Conservation (phyloP, 2,888 invertebrate genomes). For the Pyrocoelia pectoralis region DNA sequence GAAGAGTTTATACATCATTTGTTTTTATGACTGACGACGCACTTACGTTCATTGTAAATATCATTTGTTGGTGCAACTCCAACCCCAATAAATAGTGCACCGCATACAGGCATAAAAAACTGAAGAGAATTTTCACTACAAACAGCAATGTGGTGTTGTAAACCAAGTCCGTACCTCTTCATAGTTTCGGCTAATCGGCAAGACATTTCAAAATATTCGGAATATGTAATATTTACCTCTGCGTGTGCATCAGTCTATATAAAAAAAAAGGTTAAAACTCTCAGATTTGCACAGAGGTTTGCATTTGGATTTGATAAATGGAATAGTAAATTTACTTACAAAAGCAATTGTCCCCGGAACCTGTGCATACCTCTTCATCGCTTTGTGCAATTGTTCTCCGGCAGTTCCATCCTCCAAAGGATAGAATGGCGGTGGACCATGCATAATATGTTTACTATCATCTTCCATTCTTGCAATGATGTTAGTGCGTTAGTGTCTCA, state of each 20-base stretch:
- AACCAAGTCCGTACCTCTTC: slow-evolving; percentile 35
- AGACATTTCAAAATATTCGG: neutral
- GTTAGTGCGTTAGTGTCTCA: too few relatives aligned
- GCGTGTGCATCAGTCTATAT: slow-evolving; percentile 4
- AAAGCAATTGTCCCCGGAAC: slow-evolving; percentile 2
- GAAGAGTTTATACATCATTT: neutral
- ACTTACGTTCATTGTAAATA: slow-evolving; percentile 37
- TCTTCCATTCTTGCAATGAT: neutral
- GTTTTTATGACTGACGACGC: too few relatives aligned
- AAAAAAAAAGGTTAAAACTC: neutral
- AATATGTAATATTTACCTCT: neutral
- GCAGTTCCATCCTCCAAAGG: neutral
- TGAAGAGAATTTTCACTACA: slow-evolving; percentile 46
- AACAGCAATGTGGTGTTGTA: slow-evolving; percentile 38
- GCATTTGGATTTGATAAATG: too few relatives aligned
- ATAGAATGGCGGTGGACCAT: neutral
- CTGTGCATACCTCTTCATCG: neutral
- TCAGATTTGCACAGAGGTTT: too few relatives aligned
- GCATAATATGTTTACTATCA: neutral
- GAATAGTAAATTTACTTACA: too few relatives aligned
- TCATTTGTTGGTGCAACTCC: slow-evolving; percentile 44
- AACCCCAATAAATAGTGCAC: slow-evolving; percentile 42
- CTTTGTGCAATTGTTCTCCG: slow-evolving; percentile 1
- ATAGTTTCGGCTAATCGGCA: slow-evolving; percentile 40
- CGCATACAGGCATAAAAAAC: slow-evolving; percentile 44